Base-by-base conservation (phyloP, 2,888 invertebrate species). In the Brenthis ino region DNA sequence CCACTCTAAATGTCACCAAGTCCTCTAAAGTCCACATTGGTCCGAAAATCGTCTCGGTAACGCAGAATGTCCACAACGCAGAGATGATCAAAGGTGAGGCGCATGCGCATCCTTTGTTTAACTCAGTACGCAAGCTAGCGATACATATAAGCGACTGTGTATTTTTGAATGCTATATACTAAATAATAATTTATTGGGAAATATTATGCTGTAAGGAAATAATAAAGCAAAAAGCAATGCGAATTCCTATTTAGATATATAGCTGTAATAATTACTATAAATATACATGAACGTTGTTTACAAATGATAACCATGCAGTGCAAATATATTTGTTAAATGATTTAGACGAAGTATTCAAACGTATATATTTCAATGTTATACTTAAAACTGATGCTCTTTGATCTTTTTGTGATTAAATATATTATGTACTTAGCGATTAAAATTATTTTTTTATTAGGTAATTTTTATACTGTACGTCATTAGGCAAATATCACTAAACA, bases 21-120 rank as follows among this genome's bases (percentile, higher is more conserved):
- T 88, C 89, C 5, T 80, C 84, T 2, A 79, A 82, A 16, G 83
- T 90, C 54, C 91, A 91, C 77, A 81, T 91, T 68, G 91, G 92
- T 5, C 85, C 89, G 16, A 89, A 87, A 76, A 85, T 91, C 72
- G 84, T 88, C 24, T 83, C 85, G 13, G 85, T 91, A 64, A 90
- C 87, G 4, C 88, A 90, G 71, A 89, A 87, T 71, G 83, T 91
- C 3, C 86, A 89, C 72, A 86, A 85, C 78, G 84, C 82, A 14
- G 89, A 90, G 75, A 85, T 89, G 76, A 81, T 92, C 72, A 88
- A 88, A 86, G 91, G 92, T 91, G 77, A 88, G 86, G 33, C 61
- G 61, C 56, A 57, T 28, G 65, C 69, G 66, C 65, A 66, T 69
- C 51, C 56, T 68, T 68, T 68, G 53, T 43, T 54, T n/a, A 51